These are phyloP conservation scores for Gallinago stenura DNA, from an alignment of 2,797 vertebrate genomes.

Conservation along the genomic window DNA sequence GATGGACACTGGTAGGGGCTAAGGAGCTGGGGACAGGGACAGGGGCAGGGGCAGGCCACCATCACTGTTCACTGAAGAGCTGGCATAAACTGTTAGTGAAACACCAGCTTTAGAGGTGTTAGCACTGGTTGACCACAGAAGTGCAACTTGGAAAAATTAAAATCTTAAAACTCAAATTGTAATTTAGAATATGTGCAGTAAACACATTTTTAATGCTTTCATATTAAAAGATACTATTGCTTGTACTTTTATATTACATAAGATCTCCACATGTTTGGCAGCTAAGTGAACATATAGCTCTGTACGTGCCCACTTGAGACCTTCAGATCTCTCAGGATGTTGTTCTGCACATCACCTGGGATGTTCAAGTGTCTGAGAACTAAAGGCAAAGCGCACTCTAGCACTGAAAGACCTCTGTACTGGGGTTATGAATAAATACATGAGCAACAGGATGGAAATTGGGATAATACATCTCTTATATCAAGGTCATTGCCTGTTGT, in stretches of 20 bases:
- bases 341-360: not conserved
- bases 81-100: not conserved
- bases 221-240: not conserved
- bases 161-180: not conserved
- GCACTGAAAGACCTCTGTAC: not conserved
- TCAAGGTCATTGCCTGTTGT: not conserved
- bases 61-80: not conserved
- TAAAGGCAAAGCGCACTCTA: not conserved
- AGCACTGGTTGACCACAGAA: not conserved
- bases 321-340: not conserved
- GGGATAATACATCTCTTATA: not conserved
- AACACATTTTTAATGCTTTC: not conserved
- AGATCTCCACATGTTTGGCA: not conserved
- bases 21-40: not conserved
- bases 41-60: rapidly evolving
- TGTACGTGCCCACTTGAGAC: not conserved
- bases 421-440: not conserved
- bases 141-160: not conserved
- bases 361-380: not conserved
- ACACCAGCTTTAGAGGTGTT: not conserved
- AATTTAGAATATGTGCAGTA: not conserved
- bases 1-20: not conserved
- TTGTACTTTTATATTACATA: not conserved
- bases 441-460: not conserved
- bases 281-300: not conserved